phyloP scores from a whole-genome alignment of 2,888 invertebrate species.

The Empis livida region DNA sequence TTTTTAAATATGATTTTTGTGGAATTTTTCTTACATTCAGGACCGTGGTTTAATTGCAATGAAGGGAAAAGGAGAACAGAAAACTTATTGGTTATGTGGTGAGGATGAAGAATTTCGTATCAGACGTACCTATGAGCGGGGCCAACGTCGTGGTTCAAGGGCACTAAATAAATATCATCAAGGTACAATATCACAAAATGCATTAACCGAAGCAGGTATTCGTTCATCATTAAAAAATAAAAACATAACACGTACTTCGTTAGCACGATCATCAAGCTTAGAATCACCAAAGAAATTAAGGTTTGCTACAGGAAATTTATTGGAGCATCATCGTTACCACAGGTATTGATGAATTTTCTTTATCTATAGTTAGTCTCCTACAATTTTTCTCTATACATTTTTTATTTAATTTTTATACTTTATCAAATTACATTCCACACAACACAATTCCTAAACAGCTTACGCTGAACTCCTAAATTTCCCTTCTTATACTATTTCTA shows the following conservation, averaged over 20 bases:
- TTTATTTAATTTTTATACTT: neutral
- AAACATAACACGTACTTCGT: slow-evolving; percentile 42
- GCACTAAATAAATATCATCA: slow-evolving; percentile 34
- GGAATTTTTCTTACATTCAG: slow-evolving; percentile 38
- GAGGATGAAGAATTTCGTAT: slow-evolving; percentile 52
- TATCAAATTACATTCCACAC: too few species aligned
- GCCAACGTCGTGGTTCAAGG: slow-evolving; percentile 36
- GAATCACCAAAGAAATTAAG: slow-evolving; percentile 74
- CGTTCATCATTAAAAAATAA: slow-evolving; percentile 60
- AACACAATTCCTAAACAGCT: too few species aligned
- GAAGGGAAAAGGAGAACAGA: slow-evolving; percentile 73
- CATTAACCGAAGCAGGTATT: slow-evolving; percentile 30
- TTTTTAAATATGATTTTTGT: neutral
- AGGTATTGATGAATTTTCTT: slow-evolving; percentile 19
- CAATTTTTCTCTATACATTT: neutral
- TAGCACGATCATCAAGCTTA: slow-evolving; percentile 60
- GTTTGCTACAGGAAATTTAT: slow-evolving; percentile 57
- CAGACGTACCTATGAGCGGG: slow-evolving; percentile 41
- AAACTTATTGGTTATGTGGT: slow-evolving; percentile 72
- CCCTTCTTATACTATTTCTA: neutral
- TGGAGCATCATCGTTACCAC: slow-evolving; percentile 38
- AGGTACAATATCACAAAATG: slow-evolving; percentile 28
- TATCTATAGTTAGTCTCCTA: neutral
- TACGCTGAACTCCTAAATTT: neutral
- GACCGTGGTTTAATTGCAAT: slow-evolving; percentile 66